phyloP scores from a whole-genome alignment of 2,797 vertebrate species.

The Rallus crepitans region DNA sequence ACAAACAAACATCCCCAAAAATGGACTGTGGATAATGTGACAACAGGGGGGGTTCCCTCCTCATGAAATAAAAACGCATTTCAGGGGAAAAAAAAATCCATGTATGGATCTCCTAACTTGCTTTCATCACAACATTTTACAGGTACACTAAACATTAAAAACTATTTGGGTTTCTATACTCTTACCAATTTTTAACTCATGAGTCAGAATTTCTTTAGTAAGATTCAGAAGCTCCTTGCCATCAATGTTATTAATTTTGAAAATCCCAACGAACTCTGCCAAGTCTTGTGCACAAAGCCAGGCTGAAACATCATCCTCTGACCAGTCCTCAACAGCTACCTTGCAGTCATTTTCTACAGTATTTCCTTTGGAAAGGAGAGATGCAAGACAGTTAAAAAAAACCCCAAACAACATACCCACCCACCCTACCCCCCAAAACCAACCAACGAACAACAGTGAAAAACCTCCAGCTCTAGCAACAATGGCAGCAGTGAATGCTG shows the following conservation, averaged over 20 bases:
- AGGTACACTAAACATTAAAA: background rate
- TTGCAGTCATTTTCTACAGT: slow-evolving; percentile 39
- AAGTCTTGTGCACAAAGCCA: slow-evolving; percentile 86
- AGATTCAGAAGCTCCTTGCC: slow-evolving; percentile 85
- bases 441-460: background rate
- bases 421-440: background rate
- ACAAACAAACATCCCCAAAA: background rate
- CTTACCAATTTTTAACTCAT: slow-evolving; percentile 91
- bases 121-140: background rate
- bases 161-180: background rate
- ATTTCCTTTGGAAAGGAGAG: slow-evolving; percentile 78
- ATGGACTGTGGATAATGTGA: background rate
- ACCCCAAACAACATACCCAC: too few species aligned
- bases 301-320: slow-evolving; percentile 85
- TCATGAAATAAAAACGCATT: background rate
- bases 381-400: slow-evolving; percentile 41
- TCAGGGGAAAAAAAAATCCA: background rate
- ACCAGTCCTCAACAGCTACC: slow-evolving; percentile 83
- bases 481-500: background rate
- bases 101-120: background rate
- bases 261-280: slow-evolving; percentile 80
- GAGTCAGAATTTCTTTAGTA: slow-evolving; percentile 83
- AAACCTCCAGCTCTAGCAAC: background rate
- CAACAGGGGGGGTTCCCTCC: background rate
- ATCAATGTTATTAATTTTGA: slow-evolving; percentile 88